A percentile compares a stretch with the other conserved stretches of the same genome.
These are phyloP conservation scores for Pteruthius melanotis DNA, from an alignment of 2,113 vertebrate species.

Conservation along the genomic window DNA sequence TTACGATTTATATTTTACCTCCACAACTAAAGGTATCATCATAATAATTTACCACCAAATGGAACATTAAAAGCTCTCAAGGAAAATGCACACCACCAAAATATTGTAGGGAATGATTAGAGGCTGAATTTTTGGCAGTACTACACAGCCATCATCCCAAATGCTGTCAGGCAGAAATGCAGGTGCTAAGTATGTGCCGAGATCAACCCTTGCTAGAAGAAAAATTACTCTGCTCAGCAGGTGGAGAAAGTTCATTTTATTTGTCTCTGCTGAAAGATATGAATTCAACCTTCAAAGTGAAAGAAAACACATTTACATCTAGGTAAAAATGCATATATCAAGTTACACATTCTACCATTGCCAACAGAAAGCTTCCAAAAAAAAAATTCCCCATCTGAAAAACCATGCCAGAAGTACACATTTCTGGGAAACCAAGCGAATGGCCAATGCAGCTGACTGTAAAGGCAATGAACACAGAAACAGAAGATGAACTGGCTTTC, in stretches of 20 bases:
- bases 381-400: conserved; percentile 53
- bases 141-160: neutral
- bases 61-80: neutral
- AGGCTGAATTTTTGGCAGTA: neutral
- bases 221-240: neutral
- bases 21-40: neutral
- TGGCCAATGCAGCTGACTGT: conserved; percentile 52
- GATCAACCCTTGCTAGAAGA: neutral
- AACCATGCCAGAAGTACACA: conserved; percentile 35
- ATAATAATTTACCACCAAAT: neutral
- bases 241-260: neutral
- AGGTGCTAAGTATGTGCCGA: neutral
- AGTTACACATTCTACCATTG: conserved; percentile 15
- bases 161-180: neutral
- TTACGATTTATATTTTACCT: neutral
- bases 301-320: neutral
- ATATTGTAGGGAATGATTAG: neutral
- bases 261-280: neutral
- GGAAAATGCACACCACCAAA: neutral
- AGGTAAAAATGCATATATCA: conserved; percentile 26
- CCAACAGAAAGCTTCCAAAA: conserved; percentile 35
- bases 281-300: neutral
- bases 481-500: conserved; percentile 37
- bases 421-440: conserved; percentile 69
- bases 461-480: conserved; percentile 46